Base-by-base conservation (phyloP, 2,113 vertebrate genomes). In the Crotalus viridis region DNA sequence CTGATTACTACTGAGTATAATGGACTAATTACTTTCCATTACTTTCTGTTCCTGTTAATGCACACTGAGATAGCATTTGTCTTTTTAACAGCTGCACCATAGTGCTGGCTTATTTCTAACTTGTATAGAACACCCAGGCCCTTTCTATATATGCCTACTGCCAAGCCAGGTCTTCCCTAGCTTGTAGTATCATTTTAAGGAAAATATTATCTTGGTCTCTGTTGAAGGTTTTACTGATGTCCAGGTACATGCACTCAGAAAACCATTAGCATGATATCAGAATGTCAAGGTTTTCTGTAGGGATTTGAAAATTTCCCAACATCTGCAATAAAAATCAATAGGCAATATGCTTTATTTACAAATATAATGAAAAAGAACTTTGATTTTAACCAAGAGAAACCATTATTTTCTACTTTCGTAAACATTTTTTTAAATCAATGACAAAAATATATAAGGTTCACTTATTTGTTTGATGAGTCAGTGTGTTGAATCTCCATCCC, bases 281-380 rank as follows among this genome's bases (percentile, higher is more conserved):
- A 15, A 90, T 93, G 94, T 22, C 59, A 88, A 22, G 85, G 56
- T 28, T 56, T 54, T 64, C 46, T 28, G 17, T 15, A 26, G 12
- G 26, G 39, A 51, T 55, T 74, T 56, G 55, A 87, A 89, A 22
- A 93, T 94, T 93, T 94, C 24, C 26, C 56, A 88, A 88, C 87
- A 0, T 22, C 12, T 21, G 21, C 89, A 88, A 86, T 33, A 86
- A 61, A 56, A 88, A 91, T 93, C 56, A 21, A 64, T n/a, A 85
- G 12, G 59, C 91, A 95, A 55, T 93, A 33, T 57, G 10, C 64
- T 5, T 46, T 24, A 85, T 10, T 93, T 91, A 26, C 22, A 94
- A 94, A 92, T 89, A 88, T 85, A 94, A 92, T 93, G 94, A 95
- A 97, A 92, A 7, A 87, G 46, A 33, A 48, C 54, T 86, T 81